phyloP scores from a whole-genome alignment of 1,140 invertebrate species.

The Drosophila rufa region DNA sequence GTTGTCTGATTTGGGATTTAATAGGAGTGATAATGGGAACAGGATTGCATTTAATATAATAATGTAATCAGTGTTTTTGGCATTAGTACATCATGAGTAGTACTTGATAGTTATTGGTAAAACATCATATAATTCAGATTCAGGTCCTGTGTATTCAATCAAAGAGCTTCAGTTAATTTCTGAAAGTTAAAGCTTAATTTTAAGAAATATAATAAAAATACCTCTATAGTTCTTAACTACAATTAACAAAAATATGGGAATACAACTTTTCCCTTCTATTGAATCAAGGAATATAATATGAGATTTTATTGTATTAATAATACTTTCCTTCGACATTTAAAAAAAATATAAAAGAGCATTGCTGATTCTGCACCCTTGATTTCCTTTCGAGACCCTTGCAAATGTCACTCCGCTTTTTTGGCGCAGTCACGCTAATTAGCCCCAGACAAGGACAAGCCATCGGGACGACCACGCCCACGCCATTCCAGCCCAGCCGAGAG shows the following conservation, averaged over 20 bases:
- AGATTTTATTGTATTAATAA: too few species aligned
- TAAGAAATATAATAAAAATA: too few species aligned
- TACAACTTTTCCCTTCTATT: too few species aligned
- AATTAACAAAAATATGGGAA: too few species aligned
- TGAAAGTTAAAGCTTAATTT: background rate
- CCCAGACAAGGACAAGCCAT: constrained; percentile 63
- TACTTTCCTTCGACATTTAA: background rate
- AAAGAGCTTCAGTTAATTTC: background rate
- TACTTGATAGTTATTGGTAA: background rate
- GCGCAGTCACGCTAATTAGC: constrained; percentile 77
- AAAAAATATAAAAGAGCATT: constrained; percentile 8
- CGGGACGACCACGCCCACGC: constrained; percentile 39
- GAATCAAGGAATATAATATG: too few species aligned
- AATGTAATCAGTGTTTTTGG: too few species aligned
- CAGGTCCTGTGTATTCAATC: too few species aligned
- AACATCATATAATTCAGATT: too few species aligned
- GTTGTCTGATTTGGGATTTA: background rate
- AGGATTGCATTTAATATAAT: background rate
- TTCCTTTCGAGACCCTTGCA: constrained; percentile 24
- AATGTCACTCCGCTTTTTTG: constrained; percentile 55
- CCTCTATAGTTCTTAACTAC: too few species aligned
- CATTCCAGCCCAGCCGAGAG: constrained; percentile 11
- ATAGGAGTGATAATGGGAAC: background rate
- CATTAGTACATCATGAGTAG: background rate
- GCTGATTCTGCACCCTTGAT: background rate